Percentiles rank a stretch among this genome's conserved stretches.
These are phyloP conservation scores for Heliothis virescens DNA, from an alignment of 1,140 invertebrate species.

Conservation along the genomic window DNA sequence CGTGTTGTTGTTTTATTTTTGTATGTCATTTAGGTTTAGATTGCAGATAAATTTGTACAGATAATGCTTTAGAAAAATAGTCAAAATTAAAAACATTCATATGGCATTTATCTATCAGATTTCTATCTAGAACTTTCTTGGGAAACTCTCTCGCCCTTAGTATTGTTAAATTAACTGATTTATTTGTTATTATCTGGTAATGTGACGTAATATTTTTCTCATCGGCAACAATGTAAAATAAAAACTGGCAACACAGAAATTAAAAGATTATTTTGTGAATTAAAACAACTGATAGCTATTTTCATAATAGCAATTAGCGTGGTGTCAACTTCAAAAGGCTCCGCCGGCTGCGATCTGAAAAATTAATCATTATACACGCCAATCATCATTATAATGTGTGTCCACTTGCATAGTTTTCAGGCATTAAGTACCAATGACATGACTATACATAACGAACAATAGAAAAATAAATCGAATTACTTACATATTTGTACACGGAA, in stretches of 20 bases:
- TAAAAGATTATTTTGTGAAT: background rate
- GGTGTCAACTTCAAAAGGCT: background rate
- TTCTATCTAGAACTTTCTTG: too few relatives aligned
- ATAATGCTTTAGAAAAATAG: too few relatives aligned
- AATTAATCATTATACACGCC: slow-evolving; percentile 33
- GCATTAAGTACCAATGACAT: background rate
- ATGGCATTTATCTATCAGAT: too few relatives aligned
- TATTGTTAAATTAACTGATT: too few relatives aligned
- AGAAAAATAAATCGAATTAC: background rate
- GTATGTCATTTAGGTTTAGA: too few relatives aligned
- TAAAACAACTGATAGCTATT: slow-evolving; percentile 12
- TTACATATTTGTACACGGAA: too few relatives aligned
- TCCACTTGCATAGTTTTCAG: slow-evolving; percentile 50
- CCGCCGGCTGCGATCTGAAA: slow-evolving; percentile 39
- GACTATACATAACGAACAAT: slow-evolving; percentile 6
- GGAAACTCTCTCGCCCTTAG: too few relatives aligned
- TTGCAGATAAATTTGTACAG: too few relatives aligned
- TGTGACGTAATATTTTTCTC: too few relatives aligned
- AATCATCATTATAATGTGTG: slow-evolving; percentile 25
- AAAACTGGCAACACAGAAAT: background rate
- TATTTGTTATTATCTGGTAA: too few relatives aligned
- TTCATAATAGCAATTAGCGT: slow-evolving; percentile 8
- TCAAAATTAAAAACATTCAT: too few relatives aligned
- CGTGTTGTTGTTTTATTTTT: too few relatives aligned
- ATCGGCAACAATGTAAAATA: background rate